Conservation (phyloP, 2,888 invertebrate genomes). For the Griposia aprilina region DNA sequence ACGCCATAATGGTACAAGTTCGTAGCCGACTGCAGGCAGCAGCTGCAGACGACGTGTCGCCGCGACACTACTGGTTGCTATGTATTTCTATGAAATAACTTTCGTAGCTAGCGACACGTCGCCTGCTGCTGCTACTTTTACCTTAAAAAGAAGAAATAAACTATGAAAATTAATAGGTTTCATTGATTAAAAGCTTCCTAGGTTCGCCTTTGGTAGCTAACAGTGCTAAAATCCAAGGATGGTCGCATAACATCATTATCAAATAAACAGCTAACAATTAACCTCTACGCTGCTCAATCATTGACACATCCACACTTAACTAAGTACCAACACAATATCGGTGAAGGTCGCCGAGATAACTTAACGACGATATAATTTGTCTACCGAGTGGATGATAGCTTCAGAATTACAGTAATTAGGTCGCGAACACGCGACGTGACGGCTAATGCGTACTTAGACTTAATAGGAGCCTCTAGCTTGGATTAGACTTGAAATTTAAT, state of each 20-base stretch:
- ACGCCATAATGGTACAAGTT: too few species aligned
- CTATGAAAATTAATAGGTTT: neutral
- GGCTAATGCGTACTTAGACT: slow-evolving; percentile 38
- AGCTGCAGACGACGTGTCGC: too few species aligned
- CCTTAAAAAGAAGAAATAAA: too few species aligned
- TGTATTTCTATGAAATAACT: too few species aligned
- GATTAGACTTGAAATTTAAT: slow-evolving; percentile 42
- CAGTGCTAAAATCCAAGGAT: too few species aligned
- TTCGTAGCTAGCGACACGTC: too few species aligned
- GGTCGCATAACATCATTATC: neutral
- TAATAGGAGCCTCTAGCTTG: slow-evolving; percentile 50
- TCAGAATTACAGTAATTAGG: slow-evolving; percentile 53
- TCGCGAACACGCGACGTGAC: slow-evolving; percentile 35
- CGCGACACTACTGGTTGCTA: too few species aligned
- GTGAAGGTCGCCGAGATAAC: slow-evolving; percentile 56
- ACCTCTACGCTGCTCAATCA: slow-evolving; percentile 3
- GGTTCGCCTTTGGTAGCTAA: neutral
- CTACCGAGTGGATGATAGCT: slow-evolving; percentile 48
- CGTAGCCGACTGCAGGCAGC: too few species aligned
- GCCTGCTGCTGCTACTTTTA: too few species aligned
- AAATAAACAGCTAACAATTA: neutral
- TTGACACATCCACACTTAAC: slow-evolving; percentile 30
- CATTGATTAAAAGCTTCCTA: neutral
- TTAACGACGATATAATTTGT: slow-evolving; percentile 58
- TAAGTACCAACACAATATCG: slow-evolving; percentile 47